These are phyloP conservation scores for Tychaedon coryphoeus DNA, from an alignment of 2,113 vertebrate genomes.

Conservation along the genomic window DNA sequence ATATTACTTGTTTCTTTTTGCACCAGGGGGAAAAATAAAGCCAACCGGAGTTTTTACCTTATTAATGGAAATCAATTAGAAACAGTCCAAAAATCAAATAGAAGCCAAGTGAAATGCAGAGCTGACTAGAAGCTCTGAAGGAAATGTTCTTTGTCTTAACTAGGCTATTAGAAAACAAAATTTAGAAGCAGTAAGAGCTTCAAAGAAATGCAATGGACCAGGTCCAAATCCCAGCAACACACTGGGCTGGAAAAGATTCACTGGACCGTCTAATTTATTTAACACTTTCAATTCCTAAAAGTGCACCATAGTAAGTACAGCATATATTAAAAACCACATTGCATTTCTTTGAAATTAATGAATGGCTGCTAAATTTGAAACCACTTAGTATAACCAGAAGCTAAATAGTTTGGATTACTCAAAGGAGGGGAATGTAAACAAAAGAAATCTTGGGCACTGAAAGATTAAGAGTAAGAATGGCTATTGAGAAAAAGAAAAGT, in stretches of 20 bases:
- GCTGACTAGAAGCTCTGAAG: slow-evolving; percentile 32
- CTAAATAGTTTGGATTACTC: neutral
- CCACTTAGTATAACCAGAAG: neutral
- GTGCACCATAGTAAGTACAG: neutral
- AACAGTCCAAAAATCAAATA: slow-evolving; percentile 55
- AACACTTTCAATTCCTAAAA: slow-evolving; percentile 31
- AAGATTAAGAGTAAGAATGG: neutral
- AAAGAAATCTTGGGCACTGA: neutral
- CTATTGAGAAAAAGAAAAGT: neutral
- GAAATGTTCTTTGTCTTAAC: slow-evolving; percentile 70
- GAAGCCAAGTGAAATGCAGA: slow-evolving; percentile 34
- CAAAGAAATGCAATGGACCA: slow-evolving; percentile 59
- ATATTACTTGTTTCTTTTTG: neutral
- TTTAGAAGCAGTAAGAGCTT: slow-evolving; percentile 63
- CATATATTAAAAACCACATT: neutral
- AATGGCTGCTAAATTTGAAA: neutral
- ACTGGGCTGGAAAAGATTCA: slow-evolving; percentile 46
- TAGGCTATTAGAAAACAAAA: slow-evolving; percentile 61
- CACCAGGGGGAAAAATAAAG: neutral
- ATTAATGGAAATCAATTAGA: slow-evolving; percentile 67
- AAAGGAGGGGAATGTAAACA: neutral
- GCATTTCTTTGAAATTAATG: neutral
- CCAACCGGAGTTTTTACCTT: neutral
- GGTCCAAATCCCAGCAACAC: slow-evolving; percentile 56
- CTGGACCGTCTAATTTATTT: slow-evolving; percentile 31